phyloP scores from a whole-genome alignment of 2,113 vertebrate genomes.

The Pomatostomus ruficeps region DNA sequence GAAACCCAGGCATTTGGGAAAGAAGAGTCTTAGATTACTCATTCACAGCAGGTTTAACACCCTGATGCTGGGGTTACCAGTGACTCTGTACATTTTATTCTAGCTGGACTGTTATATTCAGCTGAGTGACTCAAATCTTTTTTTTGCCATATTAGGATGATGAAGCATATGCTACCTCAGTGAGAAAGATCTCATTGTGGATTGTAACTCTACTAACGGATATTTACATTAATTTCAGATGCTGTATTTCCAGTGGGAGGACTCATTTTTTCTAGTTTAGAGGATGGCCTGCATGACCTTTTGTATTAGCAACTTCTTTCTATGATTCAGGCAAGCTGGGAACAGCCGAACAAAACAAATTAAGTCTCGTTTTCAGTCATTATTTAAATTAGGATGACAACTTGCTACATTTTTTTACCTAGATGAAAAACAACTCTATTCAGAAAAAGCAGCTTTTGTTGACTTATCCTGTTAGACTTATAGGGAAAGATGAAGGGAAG shows the following conservation, averaged over 20 bases:
- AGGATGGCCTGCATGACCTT: background rate
- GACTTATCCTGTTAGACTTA: background rate
- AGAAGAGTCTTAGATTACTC: background rate
- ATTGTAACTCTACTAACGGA: background rate
- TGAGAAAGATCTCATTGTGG: background rate
- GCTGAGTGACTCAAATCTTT: background rate
- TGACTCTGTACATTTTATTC: background rate
- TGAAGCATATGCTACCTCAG: background rate
- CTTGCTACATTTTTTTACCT: background rate
- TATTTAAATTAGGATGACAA: background rate
- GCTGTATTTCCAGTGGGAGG: background rate
- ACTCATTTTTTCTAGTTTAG: background rate
- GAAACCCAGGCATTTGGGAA: background rate
- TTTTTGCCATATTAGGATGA: background rate
- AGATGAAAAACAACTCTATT: background rate
- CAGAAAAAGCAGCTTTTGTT: background rate
- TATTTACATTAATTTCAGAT: background rate
- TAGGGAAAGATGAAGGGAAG: background rate
- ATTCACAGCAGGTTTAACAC: background rate
- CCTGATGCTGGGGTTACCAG: background rate
- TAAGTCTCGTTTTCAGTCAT: background rate
- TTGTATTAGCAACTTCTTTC: background rate
- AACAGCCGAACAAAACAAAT: background rate
- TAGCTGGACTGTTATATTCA: background rate
- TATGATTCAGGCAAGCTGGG: background rate